phyloP scores from a whole-genome alignment of 35 echinoderm and acorn worm species.

The Apostichopus californicus region DNA sequence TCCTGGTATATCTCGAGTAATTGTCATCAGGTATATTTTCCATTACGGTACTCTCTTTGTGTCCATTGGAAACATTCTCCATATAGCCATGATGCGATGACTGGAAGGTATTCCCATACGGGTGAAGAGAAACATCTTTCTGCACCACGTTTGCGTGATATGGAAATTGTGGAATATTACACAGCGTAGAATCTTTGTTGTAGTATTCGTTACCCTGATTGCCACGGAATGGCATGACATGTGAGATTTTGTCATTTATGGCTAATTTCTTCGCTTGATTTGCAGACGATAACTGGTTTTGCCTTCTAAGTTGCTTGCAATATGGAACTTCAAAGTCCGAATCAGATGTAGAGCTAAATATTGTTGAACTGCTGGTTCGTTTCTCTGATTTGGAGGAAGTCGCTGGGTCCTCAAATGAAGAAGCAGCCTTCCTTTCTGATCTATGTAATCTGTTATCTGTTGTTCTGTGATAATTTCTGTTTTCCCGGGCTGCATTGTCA shows the following conservation, averaged over 20 bases:
- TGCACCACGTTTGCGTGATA: background rate
- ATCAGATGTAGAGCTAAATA: slow-evolving; percentile 52
- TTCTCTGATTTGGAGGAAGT: slow-evolving; percentile 28
- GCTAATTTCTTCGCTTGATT: background rate
- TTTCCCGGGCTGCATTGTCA: background rate
- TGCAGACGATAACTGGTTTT: background rate
- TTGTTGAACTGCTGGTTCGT: slow-evolving; percentile 21
- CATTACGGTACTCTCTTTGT: background rate
- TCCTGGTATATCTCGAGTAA: background rate
- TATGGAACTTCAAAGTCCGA: slow-evolving; percentile 45
- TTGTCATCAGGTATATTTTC: background rate
- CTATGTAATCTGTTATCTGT: background rate
- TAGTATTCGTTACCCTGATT: too few relatives aligned
- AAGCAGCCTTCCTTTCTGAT: background rate
- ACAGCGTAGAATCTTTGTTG: background rate
- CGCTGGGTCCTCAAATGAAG: slow-evolving; percentile 11
- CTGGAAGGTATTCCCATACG: background rate
- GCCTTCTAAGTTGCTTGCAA: background rate
- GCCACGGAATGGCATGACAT: background rate
- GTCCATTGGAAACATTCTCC: background rate
- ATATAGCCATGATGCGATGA: background rate
- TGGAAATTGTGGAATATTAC: background rate
- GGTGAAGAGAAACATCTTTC: background rate
- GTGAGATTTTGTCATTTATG: background rate
- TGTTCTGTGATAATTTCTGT: background rate